Evolutionary conservation across 2,888 invertebrate genomes (phyloP).

Genomic region (Trachelus troglodyta): DNA sequence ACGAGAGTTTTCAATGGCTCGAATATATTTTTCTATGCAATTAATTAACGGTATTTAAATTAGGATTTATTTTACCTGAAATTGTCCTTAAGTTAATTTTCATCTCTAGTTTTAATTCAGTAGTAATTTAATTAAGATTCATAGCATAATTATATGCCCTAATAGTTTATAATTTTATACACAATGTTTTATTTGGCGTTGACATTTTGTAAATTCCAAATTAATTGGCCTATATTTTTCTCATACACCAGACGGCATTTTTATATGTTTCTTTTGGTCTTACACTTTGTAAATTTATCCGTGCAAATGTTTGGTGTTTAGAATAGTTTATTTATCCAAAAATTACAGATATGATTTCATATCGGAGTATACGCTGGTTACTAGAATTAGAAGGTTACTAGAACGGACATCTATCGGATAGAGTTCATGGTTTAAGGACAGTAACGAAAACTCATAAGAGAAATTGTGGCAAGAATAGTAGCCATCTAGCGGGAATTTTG

Average conservation of each 20-base stretch:
- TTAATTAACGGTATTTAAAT: background rate
- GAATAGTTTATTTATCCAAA: background rate
- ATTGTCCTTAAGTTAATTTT: background rate
- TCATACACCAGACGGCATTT: background rate
- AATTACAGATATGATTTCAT: background rate
- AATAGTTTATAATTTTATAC: background rate
- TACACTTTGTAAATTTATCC: background rate
- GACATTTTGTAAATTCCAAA: background rate
- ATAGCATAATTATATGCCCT: background rate
- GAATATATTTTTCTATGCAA: conserved; percentile 1
- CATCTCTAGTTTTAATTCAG: background rate
- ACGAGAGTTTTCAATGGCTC: background rate
- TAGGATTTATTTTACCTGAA: background rate
- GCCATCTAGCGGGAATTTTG: background rate
- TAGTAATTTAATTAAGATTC: background rate
- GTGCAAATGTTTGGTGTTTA: background rate
- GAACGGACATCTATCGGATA: background rate
- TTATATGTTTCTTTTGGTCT: background rate
- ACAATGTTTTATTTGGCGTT: background rate
- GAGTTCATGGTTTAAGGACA: background rate
- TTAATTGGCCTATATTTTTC: background rate
- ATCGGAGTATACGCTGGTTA: background rate
- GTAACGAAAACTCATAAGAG: background rate
- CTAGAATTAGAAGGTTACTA: background rate
- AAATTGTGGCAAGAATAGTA: background rate